These are phyloP conservation scores for Camelus dromedarius DNA, from an alignment of 2,113 vertebrate genomes.

Conservation along the genomic window DNA sequence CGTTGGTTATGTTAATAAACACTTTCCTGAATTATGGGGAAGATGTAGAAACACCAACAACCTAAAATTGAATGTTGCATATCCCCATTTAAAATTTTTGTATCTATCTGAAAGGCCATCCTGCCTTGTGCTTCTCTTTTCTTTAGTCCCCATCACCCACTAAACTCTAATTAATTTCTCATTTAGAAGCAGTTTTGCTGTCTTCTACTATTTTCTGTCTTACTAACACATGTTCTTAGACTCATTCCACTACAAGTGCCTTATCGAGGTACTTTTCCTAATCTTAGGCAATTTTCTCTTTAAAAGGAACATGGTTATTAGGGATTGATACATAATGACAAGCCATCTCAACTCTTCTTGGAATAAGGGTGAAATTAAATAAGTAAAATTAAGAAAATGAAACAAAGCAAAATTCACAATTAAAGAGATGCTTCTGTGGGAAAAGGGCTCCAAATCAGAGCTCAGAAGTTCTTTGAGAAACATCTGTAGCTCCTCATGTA, in stretches of 20 bases:
- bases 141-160: neutral
- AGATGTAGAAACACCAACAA: neutral
- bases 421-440: neutral
- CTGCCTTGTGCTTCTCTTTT: neutral
- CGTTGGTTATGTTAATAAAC: neutral
- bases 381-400: conserved; percentile 36
- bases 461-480: conserved; percentile 1
- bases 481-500: neutral
- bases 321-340: neutral
- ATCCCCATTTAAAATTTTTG: neutral
- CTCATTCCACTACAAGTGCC: neutral
- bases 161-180: conserved; percentile 29
- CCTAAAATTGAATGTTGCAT: neutral
- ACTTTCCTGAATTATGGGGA: neutral
- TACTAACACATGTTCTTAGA: neutral
- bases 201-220: neutral
- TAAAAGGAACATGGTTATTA: neutral
- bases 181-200: neutral
- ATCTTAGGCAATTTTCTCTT: neutral
- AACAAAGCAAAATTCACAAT: neutral
- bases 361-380: neutral
- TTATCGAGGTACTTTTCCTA: conserved; percentile 34
- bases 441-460: neutral
- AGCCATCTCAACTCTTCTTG: neutral
- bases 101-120: neutral